Percentiles rank a stretch among this genome's conserved stretches.
phyloP scores from a whole-genome alignment of 35 echinoderm and acorn worm species.

The Lytechinus pictus region DNA sequence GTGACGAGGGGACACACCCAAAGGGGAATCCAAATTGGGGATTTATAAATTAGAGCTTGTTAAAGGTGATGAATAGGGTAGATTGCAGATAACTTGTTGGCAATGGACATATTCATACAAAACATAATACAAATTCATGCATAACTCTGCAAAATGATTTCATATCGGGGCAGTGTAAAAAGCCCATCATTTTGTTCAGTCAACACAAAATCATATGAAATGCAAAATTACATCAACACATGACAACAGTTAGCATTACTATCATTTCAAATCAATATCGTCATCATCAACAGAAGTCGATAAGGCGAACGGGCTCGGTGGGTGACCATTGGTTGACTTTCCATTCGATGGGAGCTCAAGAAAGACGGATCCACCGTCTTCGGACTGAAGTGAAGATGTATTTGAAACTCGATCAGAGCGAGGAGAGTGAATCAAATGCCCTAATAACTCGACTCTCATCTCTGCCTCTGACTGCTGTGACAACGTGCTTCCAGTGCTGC shows the following conservation, averaged over 20 bases:
- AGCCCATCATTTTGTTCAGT: background rate
- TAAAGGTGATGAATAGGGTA: no score
- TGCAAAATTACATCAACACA: background rate
- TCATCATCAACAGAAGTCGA: slow-evolving; percentile 94
- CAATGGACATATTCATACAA: background rate
- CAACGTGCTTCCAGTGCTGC: slow-evolving; percentile 46
- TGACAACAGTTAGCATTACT: background rate
- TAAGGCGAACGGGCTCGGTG: slow-evolving; percentile 60
- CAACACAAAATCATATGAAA: background rate
- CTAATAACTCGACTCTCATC: slow-evolving; percentile 83
- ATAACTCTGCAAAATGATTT: background rate
- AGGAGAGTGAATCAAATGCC: slow-evolving; percentile 75
- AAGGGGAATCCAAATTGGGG: no score
- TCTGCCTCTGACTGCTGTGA: slow-evolving; percentile 82
- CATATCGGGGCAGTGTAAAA: background rate
- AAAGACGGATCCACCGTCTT: slow-evolving; percentile 60
- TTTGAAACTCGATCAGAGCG: slow-evolving; percentile 55
- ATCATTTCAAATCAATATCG: slow-evolving; percentile 92
- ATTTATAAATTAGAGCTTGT: no score
- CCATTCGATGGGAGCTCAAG: background rate
- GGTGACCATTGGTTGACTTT: slow-evolving; percentile 35
- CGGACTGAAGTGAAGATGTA: slow-evolving; percentile 43
- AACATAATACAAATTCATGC: background rate
- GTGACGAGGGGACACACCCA: no score
- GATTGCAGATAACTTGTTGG: background rate